These are phyloP conservation scores for Galerucella nymphaeae DNA, from an alignment of 2,888 invertebrate genomes.

Conservation along the genomic window DNA sequence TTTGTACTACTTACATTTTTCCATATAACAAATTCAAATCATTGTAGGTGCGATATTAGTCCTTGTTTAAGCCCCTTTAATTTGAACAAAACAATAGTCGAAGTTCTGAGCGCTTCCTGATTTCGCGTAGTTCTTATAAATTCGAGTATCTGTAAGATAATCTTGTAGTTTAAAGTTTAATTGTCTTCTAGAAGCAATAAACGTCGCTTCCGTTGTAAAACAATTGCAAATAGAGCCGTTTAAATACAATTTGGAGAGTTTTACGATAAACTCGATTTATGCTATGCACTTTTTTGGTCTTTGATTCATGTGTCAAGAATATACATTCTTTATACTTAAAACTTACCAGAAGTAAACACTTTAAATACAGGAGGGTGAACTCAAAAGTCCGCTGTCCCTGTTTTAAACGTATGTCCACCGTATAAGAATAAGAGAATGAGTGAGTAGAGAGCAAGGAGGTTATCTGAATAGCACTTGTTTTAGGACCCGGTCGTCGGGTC, in stretches of 20 bases:
- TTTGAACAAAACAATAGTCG: neutral
- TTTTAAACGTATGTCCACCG: constrained; percentile 53
- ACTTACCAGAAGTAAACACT: neutral
- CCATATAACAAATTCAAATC: too few relatives aligned
- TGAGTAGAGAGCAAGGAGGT: constrained; percentile 60
- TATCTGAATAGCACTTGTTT: constrained; percentile 63
- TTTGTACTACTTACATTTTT: too few relatives aligned
- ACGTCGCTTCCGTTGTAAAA: constrained; percentile 46
- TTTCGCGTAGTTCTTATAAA: constrained; percentile 51
- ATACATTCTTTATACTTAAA: neutral
- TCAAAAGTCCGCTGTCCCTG: neutral
- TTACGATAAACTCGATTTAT: constrained; percentile 35
- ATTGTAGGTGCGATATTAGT: too few relatives aligned
- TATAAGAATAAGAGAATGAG: constrained; percentile 63
- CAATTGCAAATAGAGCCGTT: constrained; percentile 46
- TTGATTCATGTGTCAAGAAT: neutral
- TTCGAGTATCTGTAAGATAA: constrained; percentile 53
- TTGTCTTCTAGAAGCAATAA: constrained; percentile 52
- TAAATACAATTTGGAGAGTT: constrained; percentile 40
- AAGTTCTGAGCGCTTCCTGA: constrained; percentile 47
- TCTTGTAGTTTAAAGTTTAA: constrained; percentile 51
- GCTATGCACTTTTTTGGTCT: constrained; percentile 19
- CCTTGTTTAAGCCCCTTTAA: neutral
- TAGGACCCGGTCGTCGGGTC: constrained; percentile 58
- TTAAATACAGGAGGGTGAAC: neutral